Conservation (phyloP, 2,888 invertebrate genomes). For the Cremastinae sp. region DNA sequence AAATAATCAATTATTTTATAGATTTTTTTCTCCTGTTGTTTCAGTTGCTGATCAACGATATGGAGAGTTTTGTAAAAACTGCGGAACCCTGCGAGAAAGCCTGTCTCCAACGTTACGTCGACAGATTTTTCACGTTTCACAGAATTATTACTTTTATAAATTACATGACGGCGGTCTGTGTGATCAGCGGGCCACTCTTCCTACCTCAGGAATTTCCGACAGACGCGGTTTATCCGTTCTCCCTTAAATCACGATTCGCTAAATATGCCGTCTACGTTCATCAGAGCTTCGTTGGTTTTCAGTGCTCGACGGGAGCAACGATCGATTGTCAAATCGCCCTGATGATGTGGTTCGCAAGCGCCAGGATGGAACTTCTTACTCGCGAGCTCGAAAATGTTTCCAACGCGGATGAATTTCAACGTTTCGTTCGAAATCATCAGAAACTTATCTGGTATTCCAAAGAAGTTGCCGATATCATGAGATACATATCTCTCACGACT, state of each 20-base stretch:
- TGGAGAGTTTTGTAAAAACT: constrained; percentile 62
- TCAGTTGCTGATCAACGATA: constrained; percentile 60
- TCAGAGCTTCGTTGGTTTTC: constrained; percentile 53
- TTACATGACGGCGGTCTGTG: constrained; percentile 54
- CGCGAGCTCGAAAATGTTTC: constrained; percentile 20
- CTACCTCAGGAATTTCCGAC: constrained; percentile 55
- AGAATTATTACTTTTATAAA: constrained; percentile 40
- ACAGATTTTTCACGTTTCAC: constrained; percentile 54
- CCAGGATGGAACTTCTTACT: constrained; percentile 63
- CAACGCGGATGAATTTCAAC: constrained; percentile 15
- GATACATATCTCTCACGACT: constrained; percentile 31
- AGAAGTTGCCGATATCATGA: constrained; percentile 15
- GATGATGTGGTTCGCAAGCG: constrained; percentile 65
- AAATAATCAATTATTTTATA: not conserved
- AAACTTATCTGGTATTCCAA: constrained; percentile 49
- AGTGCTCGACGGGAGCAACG: constrained; percentile 59
- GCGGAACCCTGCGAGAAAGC: constrained; percentile 47
- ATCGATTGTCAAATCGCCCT: constrained; percentile 65
- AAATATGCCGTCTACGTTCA: constrained; percentile 49
- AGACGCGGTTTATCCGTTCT: constrained; percentile 59
- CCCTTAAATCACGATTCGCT: constrained; percentile 27
- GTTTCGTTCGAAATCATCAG: constrained; percentile 53
- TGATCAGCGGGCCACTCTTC: constrained; percentile 63
- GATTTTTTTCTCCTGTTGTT: not conserved
- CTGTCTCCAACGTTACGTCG: constrained; percentile 62